Base-by-base conservation (phyloP, 2,888 invertebrate species). In the Camponotus fellah region DNA sequence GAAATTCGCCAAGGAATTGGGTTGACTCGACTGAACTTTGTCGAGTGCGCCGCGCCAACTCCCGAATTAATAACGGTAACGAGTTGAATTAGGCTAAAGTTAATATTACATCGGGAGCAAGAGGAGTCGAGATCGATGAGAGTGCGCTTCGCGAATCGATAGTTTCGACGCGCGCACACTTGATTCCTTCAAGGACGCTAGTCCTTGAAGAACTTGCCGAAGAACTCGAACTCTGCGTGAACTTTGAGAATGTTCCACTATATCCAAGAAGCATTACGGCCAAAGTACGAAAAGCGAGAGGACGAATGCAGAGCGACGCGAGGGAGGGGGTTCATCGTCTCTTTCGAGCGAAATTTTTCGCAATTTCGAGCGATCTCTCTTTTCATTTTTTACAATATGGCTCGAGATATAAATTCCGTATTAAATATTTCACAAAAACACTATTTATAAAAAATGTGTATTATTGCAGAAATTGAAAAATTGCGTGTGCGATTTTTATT, bases 131-230 rank as follows among this genome's bases (percentile, higher is more conserved):
- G 62, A 81, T 76, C 60, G 17, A 66, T 40, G 40, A 53, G 2
- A n/a, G 2, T 21, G 49, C 68, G 6, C 53, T 62, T 26, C 14
- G 68, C 17, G 43, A 82, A 66, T 62, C 68, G n/a, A 80, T 43
- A 64, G 37, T 81, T 69, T 37, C 53, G 53, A 69, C 56, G 66
- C 17, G 34, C 64, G 12, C 17, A 21, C 64, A 49, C 46, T 53
- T 53, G 53, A n/a, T 6, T 53, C 53, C 53, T 53, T 77, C 69
- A 68, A 76, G 68, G 40, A 21, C 62, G 58, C 43, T 1, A 5
- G 60, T 80, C 79, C 79, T 80, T 80, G 74, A 79, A 74, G 60
- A 62, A 80, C 79, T 72, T 49, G 56, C 58, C 12, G 34, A 74
- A 60, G 74, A 80, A 60, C 74, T 74, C 12, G 43, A 71, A 68